Conservation (phyloP, 2,888 invertebrate species). For the Hipparchia semele region DNA sequence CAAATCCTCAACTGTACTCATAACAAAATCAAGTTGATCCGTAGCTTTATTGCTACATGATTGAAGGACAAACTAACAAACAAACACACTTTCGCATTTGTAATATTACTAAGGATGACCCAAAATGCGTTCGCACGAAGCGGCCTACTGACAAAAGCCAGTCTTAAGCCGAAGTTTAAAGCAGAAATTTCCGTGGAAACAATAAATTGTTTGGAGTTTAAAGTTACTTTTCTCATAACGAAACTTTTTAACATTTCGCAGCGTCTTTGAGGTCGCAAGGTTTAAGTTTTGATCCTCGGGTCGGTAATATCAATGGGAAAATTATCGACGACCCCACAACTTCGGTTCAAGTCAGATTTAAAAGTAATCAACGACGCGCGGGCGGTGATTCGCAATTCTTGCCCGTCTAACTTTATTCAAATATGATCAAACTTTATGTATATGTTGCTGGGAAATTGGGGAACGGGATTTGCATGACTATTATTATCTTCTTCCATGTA, state of each 20-base stretch:
- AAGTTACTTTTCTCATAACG: constrained; percentile 39
- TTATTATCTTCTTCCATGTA: neutral
- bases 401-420: constrained; percentile 27
- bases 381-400: constrained; percentile 34
- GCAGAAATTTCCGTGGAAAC: constrained; percentile 28
- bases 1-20: too few relatives aligned
- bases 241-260: constrained; percentile 44
- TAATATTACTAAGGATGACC: too few relatives aligned
- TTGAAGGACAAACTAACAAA: too few relatives aligned
- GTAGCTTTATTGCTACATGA: too few relatives aligned
- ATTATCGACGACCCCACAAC: constrained; percentile 43
- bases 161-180: constrained; percentile 17
- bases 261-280: constrained; percentile 41
- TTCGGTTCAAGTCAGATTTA: constrained; percentile 43
- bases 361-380: constrained; percentile 55
- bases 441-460: constrained; percentile 24
- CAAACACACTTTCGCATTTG: too few relatives aligned
- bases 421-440: constrained; percentile 29
- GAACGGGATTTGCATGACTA: constrained; percentile 19
- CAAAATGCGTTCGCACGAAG: neutral
- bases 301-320: constrained; percentile 45
- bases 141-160: neutral
- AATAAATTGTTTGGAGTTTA: constrained; percentile 34
- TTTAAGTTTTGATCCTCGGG: constrained; percentile 40
- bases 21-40: too few relatives aligned